Base-by-base conservation (phyloP, 2,888 invertebrate species). In the Barypeithes pellucidus region DNA sequence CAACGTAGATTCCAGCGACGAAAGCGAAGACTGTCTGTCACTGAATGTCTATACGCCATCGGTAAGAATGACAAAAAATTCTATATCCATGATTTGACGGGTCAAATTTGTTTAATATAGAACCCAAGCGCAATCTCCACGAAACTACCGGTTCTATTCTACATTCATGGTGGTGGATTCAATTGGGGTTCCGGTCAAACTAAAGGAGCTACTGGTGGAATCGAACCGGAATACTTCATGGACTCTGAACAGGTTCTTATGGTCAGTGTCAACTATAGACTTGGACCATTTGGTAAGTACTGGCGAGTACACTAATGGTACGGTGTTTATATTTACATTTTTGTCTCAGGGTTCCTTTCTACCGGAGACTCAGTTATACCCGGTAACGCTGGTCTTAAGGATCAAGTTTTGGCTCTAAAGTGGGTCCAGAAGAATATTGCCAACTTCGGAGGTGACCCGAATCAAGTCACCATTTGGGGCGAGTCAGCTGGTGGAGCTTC, bases 131-230 rank as follows among this genome's bases (percentile, higher is more conserved):
- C 29, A 39, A 69, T 24, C 0, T 47, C 66, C 24, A 47, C 73
- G 11, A 67, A 59, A 7, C 59, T 79, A n/a, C 80, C 81, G 16
- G 81, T 81, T 2, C 73, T 81, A 67, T 76, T 81, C n/a, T 76
- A 76, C 61, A 77, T 80, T 9, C 79, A 81, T 66, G 80, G 79
- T 4, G 81, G 81, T 29, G 72, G 72, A n/a, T 81, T 79, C 43
- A 67, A 75, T 7, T 75, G 76, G 62, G 79, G 79, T 11, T 72
- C 76, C 3, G 75, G 75, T 11, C 73, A 70, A 43, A 70, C 70
- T 36, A 73, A 47, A 50, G 72, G 65, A 14, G n/a, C 22, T 59
- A 75, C 50, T 5, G 75, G 73, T 7, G 50, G 67, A 16, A 45
- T 65, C 22, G 70, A 68, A 11, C 75, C 80, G 0, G 79, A 77